Percentiles rank a stretch among this genome's conserved stretches.
These are phyloP conservation scores for Eclectus roratus DNA, from an alignment of 2,113 vertebrate species.

Conservation along the genomic window DNA sequence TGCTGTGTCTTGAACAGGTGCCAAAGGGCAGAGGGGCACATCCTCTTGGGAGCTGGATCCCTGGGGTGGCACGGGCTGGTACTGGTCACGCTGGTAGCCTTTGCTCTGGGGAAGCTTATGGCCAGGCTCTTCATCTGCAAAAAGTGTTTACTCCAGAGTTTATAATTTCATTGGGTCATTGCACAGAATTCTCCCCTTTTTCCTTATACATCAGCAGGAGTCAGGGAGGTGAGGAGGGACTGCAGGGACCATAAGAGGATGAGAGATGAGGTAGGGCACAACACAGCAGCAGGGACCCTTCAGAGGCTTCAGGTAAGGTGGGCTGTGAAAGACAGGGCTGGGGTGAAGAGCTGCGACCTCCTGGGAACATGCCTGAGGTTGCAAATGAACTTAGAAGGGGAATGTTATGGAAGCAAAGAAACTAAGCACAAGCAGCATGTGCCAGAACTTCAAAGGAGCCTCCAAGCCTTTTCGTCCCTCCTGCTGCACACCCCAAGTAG, in stretches of 20 bases:
- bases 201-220: not conserved
- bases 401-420: not conserved
- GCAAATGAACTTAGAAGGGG: not conserved
- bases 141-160: not conserved
- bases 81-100: not conserved
- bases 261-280: not conserved
- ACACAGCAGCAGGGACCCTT: not conserved
- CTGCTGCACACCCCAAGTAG: not conserved
- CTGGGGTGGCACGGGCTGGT: not conserved
- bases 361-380: not conserved
- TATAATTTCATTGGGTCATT: fast-evolving
- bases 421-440: not conserved
- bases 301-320: not conserved
- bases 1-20: not conserved
- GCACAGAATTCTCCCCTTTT: not conserved
- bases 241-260: fast-evolving
- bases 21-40: fast-evolving
- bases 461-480: not conserved
- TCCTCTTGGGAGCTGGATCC: not conserved
- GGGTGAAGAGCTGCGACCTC: not conserved
- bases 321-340: not conserved
- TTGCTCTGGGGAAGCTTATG: not conserved
- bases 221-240: not conserved
- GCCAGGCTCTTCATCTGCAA: not conserved
- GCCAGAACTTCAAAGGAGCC: not conserved